Conservation (phyloP, 2,113 vertebrate species). For the Melanotaenia duboulayi region DNA sequence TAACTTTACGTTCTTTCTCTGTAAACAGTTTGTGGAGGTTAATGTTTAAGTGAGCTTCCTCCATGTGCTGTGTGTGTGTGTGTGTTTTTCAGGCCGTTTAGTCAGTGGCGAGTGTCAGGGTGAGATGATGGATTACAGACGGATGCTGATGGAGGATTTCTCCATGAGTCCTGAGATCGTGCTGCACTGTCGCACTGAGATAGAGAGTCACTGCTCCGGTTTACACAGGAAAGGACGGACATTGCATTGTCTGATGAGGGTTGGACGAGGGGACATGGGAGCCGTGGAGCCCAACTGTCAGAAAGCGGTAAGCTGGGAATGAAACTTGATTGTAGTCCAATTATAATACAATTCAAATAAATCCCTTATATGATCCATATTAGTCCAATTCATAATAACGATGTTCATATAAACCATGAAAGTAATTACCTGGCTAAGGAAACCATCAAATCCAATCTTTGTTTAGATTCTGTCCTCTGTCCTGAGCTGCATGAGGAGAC, state of each 20-base stretch:
- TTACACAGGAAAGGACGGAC: conserved; percentile 95
- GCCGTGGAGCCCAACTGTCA: conserved; percentile 89
- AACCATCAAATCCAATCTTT: too few species aligned
- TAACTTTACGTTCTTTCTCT: too few species aligned
- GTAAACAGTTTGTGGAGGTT: too few species aligned
- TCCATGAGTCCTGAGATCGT: conserved; percentile 97
- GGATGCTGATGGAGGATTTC: conserved; percentile 99
- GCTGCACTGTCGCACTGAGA: conserved; percentile 93
- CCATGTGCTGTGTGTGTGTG: background rate
- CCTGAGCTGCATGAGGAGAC: too few species aligned
- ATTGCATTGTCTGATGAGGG: conserved; percentile 96
- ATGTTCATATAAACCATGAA: too few species aligned
- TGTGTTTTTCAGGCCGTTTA: conserved; percentile 84
- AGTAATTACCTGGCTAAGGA: too few species aligned
- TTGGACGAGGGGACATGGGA: conserved; percentile 89
- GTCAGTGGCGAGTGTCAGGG: conserved; percentile 97
- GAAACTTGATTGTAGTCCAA: too few species aligned
- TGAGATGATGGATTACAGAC: conserved; percentile 96
- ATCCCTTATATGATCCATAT: too few species aligned
- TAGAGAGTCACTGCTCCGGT: conserved; percentile 93
- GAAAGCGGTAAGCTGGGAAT: conserved; percentile 85
- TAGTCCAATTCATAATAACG: too few species aligned
- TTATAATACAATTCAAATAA: too few species aligned
- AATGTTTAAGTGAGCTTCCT: too few species aligned
- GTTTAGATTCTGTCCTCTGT: too few species aligned